Evolutionary conservation across 2,888 invertebrate genomes (phyloP).

Genomic region (Achlya flavicornis): DNA sequence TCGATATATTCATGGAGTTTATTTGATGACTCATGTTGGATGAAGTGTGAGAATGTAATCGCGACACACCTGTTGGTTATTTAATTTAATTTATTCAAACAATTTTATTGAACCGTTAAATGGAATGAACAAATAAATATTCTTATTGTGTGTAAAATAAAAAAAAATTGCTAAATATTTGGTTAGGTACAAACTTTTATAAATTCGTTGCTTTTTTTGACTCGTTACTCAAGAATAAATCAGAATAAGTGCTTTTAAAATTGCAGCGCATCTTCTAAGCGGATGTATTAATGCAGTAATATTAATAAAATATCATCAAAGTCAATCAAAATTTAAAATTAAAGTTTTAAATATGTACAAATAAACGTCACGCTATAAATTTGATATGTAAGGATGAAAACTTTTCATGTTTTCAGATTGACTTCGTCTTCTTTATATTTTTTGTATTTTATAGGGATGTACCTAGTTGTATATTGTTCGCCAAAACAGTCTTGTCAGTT

Average conservation of each 20-base stretch:
- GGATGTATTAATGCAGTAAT: slow-evolving; percentile 15
- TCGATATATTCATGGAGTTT: slow-evolving; percentile 18
- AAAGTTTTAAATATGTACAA: background rate
- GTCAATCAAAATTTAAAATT: slow-evolving; percentile 14
- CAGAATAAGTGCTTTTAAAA: slow-evolving; percentile 5
- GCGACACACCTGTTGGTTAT: background rate
- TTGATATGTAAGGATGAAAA: background rate
- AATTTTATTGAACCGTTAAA: too few relatives aligned
- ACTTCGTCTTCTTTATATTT: too few relatives aligned
- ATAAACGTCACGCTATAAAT: background rate
- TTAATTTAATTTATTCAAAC: background rate
- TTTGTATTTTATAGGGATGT: too few relatives aligned
- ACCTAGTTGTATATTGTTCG: too few relatives aligned
- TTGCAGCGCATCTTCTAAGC: slow-evolving; percentile 3
- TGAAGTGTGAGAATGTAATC: background rate
- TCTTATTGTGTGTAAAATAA: too few relatives aligned
- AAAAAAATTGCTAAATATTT: too few relatives aligned
- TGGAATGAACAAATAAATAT: too few relatives aligned
- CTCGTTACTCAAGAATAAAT: background rate
- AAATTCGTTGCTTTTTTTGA: background rate
- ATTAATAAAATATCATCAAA: slow-evolving; percentile 19
- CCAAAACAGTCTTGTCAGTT: too few relatives aligned
- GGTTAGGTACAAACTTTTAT: background rate
- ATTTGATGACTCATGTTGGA: slow-evolving; percentile 4
- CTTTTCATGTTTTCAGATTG: too few relatives aligned